A percentile compares a stretch with the other conserved stretches of the same genome.
Evolutionary conservation across 2,113 vertebrate species (phyloP).

Genomic region (Ginglymostoma cirratum): DNA sequence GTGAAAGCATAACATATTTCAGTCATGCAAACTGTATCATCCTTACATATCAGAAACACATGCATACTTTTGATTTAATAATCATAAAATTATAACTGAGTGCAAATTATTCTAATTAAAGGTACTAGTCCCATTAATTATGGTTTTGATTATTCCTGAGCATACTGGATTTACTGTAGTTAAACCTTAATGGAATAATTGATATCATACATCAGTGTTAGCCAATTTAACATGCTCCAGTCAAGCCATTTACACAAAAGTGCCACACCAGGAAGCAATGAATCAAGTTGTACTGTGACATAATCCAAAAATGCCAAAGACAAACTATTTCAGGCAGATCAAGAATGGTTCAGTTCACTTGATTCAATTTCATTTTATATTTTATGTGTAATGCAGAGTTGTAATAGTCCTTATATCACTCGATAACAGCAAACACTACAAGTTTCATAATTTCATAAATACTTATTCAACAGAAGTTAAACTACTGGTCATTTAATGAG

Average conservation of each 20-base stretch:
- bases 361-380: neutral
- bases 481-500: neutral
- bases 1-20: neutral
- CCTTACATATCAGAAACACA: neutral
- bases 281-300: neutral
- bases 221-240: neutral
- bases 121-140: neutral
- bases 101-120: neutral
- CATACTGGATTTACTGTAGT: neutral
- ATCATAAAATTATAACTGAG: neutral
- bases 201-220: neutral
- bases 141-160: neutral
- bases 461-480: neutral
- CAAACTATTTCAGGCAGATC: neutral
- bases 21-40: neutral
- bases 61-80: neutral
- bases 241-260: neutral
- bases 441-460: neutral
- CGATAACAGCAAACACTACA: neutral
- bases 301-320: neutral
- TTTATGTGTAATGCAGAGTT: neutral
- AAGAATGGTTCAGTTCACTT: neutral
- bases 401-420: neutral
- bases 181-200: neutral
- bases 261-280: neutral